Percentiles rank a stretch among this genome's conserved stretches.
Evolutionary conservation across 2,888 invertebrate genomes (phyloP).

Genomic region (Campoplex capitator): DNA sequence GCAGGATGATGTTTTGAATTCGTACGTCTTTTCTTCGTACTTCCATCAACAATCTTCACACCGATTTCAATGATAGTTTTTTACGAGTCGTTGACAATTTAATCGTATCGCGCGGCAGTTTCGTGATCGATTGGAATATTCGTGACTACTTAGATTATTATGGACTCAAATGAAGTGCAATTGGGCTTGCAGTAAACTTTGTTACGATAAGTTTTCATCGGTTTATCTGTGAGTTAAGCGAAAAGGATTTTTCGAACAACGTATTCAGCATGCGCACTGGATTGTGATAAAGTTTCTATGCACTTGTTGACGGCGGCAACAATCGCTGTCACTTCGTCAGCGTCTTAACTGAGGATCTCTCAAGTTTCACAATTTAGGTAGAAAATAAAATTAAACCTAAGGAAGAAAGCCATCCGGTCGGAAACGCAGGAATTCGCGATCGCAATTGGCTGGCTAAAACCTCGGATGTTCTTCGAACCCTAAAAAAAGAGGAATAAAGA

Average conservation of each 20-base stretch:
- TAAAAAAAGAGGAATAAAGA: constrained; percentile 15
- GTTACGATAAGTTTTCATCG: not conserved
- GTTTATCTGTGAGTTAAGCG: not conserved
- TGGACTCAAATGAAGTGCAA: constrained; percentile 32
- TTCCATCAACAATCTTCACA: not conserved
- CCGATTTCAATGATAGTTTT: not conserved
- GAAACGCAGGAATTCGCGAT: constrained; percentile 13
- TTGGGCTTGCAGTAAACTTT: constrained; percentile 13
- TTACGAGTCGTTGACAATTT: not conserved
- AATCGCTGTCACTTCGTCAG: not conserved
- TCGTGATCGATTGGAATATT: not conserved
- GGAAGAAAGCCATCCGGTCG: not conserved
- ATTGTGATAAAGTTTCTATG: constrained; percentile 38
- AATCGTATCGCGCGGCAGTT: not conserved
- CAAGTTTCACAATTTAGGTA: not conserved
- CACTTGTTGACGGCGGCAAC: constrained; percentile 7
- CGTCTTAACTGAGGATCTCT: not conserved
- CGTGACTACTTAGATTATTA: not conserved
- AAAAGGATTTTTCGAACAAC: not conserved
- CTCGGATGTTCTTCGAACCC: constrained; percentile 16
- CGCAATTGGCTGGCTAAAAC: constrained; percentile 7
- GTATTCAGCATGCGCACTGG: constrained; percentile 33
- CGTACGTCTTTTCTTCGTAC: not conserved
- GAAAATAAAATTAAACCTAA: not conserved
- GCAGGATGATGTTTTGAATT: not conserved